Base-by-base conservation (phyloP, 2,888 invertebrate species). In the Megastigmus dorsalis region DNA sequence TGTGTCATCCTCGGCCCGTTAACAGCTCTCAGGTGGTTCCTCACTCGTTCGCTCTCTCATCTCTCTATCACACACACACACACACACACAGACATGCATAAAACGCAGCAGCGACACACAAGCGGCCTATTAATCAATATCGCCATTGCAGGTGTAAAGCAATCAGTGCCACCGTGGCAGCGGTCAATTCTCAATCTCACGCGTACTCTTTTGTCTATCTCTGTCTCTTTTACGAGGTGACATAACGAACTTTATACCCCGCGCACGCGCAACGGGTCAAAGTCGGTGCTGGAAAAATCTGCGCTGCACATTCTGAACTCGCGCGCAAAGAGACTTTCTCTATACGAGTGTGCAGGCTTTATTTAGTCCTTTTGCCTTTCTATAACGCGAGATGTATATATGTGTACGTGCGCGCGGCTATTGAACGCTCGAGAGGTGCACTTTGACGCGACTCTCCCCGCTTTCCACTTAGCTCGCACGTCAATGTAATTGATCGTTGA, bases 1-100 rank as follows among this genome's bases (percentile, higher is more conserved):
- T 85, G 85, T 83, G 86, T 88, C 88, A 88, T 87, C 85, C 83
- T 84, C 81, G 83, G 80, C 80, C 87, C 87, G 87, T 87, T 87
- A 87, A 85, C 82, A 82, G 55, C 52, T 69, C 80, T 81, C 80
- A 80, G 82, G 78, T 82, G 82, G 78, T 80, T 81, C 80, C 79
- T 81, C 80, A 59, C 63, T 76, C 78, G 60, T 63, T 30, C 75
- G 71, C 66, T n/a, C n/a, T n/a, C n/a, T n/a, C n/a, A n/a, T n/a
- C n/a, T n/a, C n/a, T n/a, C n/a, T n/a, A n/a, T n/a, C n/a, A n/a
- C n/a, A n/a, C n/a, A n/a, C n/a, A n/a, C n/a, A n/a, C n/a, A n/a
- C n/a, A n/a, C n/a, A n/a, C n/a, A n/a, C n/a, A n/a, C n/a, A n/a
- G n/a, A n/a, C n/a, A n/a, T n/a, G n/a, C n/a, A n/a, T n/a, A n/a